These are phyloP conservation scores for Agrochola lota DNA, from an alignment of 2,888 invertebrate species.

Conservation along the genomic window DNA sequence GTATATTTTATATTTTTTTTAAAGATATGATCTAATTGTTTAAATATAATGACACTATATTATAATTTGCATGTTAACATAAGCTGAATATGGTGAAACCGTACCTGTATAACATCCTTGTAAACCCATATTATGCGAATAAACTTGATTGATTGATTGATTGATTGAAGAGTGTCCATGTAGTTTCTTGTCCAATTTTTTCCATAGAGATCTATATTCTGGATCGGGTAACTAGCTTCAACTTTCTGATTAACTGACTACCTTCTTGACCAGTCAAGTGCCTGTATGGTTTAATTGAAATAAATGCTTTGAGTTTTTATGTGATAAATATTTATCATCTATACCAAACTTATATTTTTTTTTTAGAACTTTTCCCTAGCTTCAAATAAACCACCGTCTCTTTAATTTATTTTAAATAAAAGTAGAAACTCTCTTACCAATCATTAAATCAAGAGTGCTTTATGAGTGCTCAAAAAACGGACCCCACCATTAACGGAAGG, in stretches of 20 bases:
- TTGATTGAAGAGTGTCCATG: too few species aligned
- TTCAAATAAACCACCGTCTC: background rate
- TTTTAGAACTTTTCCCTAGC: background rate
- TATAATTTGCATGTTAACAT: too few species aligned
- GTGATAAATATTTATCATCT: background rate
- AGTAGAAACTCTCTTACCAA: slow-evolving; percentile 17
- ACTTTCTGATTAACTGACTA: too few species aligned
- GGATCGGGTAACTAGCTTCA: background rate
- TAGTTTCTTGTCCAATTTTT: background rate
- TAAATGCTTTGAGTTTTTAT: background rate
- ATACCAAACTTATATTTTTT: background rate
- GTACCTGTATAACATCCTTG: too few species aligned
- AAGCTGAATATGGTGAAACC: too few species aligned
- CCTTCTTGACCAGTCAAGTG: background rate
- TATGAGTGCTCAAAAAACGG: slow-evolving; percentile 39
- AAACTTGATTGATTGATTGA: too few species aligned
- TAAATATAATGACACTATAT: too few species aligned
- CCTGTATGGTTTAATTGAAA: background rate
- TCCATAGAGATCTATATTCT: background rate
- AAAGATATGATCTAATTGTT: too few species aligned
- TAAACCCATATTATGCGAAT: too few species aligned
- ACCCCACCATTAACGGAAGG: slow-evolving; percentile 44
- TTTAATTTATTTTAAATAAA: slow-evolving; percentile 26
- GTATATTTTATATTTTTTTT: too few species aligned
- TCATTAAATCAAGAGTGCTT: slow-evolving; percentile 47